Base-by-base conservation (phyloP, 2,797 vertebrate species). In the Takifugu rubripes region DNA sequence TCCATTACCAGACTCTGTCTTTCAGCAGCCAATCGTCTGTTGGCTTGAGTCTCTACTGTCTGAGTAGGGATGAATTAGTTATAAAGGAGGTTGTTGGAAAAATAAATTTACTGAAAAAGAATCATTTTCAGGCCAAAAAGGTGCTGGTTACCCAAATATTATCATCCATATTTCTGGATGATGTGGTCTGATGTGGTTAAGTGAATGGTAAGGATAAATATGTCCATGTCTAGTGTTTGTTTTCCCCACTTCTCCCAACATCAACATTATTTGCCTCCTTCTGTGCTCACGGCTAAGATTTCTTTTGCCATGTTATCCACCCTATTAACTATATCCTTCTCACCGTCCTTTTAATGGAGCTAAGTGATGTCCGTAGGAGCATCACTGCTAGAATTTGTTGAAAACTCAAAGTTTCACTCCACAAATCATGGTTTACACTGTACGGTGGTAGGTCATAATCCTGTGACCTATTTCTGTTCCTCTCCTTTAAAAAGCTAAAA, bases 201-300 rank as follows among this genome's bases (percentile, higher is more conserved):
- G 4, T 40, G 12, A 40, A 14, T 36, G 36, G 10, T 10, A 12
- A 40, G 36, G 10, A n/a, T 17, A 44, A 44, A 44, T n/a, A 44
- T 44, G n/a, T 11, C 10, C 14, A 42, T 42, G 9, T 40, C 12
- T 9, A 40, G 36, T 29, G 27, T 21, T 25, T 27, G 5, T 56
- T 15, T 64, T 44, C 60, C 50, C 24, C 55, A 6, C 61, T 44
- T 60, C 52, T 25, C 54, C 44, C 44, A 46, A 1, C 15, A 6
- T 36, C 25, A 29, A 86, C 83, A 86, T 86, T 78, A 72, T 44
- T 42, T 77, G 75, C 76, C 63, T 77, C 59, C 72, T 75, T 80
- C 70, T 66, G 24, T 29, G 12, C 52, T 68, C 62, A 68, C 56
- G 46, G n/a, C 44, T 56, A 47, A 43, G 29, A 73, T 61, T 51